These are phyloP conservation scores for Fratercula arctica DNA, from an alignment of 2,797 vertebrate genomes.

Conservation along the genomic window DNA sequence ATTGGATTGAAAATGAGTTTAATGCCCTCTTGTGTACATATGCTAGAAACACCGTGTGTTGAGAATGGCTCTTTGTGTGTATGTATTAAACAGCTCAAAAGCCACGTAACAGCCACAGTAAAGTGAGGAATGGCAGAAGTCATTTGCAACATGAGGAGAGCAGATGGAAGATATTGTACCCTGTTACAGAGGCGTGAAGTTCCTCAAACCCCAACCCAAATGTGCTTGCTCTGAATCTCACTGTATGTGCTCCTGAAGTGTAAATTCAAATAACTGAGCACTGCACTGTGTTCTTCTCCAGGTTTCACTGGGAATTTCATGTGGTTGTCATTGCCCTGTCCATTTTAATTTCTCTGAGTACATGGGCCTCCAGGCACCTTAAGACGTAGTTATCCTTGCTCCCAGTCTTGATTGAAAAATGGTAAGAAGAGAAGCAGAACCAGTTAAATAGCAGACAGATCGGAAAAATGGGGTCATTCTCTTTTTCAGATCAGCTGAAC, in stretches of 20 bases:
- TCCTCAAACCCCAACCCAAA: background rate
- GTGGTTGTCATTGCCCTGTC: background rate
- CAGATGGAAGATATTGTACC: background rate
- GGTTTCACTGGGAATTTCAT: background rate
- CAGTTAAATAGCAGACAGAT: background rate
- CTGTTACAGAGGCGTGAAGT: background rate
- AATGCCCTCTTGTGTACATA: background rate
- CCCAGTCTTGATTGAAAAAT: background rate
- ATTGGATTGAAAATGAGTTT: background rate
- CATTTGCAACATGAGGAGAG: background rate
- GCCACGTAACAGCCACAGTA: background rate
- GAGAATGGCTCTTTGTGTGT: background rate
- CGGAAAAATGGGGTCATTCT: background rate
- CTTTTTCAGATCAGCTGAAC: background rate
- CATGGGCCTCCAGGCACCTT: background rate
- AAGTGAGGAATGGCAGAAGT: background rate
- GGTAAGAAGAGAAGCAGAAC: background rate
- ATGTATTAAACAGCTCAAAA: background rate
- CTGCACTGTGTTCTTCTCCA: background rate
- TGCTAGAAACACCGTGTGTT: background rate
- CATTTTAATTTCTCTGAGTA: background rate
- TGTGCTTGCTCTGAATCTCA: background rate
- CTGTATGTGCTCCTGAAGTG: background rate
- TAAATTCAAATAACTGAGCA: background rate
- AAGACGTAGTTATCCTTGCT: background rate